phyloP scores from a whole-genome alignment of 2,888 invertebrate species.

The Nesidiocoris tenuis region DNA sequence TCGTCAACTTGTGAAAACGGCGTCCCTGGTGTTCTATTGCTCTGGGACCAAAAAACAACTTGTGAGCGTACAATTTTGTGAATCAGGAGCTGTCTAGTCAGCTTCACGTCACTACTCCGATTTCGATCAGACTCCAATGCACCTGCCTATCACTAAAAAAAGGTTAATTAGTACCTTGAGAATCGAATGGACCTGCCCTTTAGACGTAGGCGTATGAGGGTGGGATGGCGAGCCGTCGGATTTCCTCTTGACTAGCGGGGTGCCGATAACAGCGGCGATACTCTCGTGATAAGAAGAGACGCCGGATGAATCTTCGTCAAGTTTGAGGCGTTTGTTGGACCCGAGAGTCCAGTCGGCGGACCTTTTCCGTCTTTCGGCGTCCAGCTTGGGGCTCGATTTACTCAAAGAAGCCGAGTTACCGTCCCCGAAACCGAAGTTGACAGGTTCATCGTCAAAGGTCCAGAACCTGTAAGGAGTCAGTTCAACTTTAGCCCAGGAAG shows the following conservation, averaged over 20 bases:
- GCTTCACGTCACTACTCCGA: no score
- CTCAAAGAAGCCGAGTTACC: not conserved
- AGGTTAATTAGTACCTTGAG: constrained; percentile 33
- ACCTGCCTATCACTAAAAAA: no score
- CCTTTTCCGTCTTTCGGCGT: constrained; percentile 10
- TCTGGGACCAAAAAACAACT: no score
- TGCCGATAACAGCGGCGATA: constrained; percentile 12
- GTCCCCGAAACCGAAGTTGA: not conserved
- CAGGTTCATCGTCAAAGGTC: not conserved
- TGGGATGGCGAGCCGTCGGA: not conserved
- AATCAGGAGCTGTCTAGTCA: no score
- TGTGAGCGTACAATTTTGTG: no score
- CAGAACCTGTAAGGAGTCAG: not conserved
- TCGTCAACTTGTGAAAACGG: constrained; percentile 1
- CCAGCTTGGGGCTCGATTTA: no score
- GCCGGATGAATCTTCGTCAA: constrained; percentile 9
- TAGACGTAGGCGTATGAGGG: not conserved
- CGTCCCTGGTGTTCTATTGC: constrained; percentile 31
- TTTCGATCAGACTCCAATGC: no score
- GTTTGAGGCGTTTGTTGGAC: constrained; percentile 8
- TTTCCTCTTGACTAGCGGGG: constrained; percentile 22
- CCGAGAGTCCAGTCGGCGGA: not conserved
- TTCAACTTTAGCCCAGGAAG: not conserved
- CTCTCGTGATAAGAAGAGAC: not conserved
- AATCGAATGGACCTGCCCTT: constrained; percentile 20